Conservation (phyloP, 2,113 vertebrate genomes). For the Brachyhypopomus occidentalis region DNA sequence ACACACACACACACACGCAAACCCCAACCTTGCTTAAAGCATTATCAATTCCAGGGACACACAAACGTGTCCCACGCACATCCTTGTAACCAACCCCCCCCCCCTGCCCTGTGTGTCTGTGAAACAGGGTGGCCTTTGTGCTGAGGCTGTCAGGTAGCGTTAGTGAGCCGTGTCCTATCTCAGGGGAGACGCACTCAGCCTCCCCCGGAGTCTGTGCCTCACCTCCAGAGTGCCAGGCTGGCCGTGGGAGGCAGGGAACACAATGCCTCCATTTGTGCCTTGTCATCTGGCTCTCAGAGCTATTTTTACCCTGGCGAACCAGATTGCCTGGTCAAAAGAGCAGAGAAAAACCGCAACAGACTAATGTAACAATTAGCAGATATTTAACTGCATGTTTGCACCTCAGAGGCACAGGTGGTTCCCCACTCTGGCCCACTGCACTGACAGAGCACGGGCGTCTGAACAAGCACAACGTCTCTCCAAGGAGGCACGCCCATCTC, state of each 20-base stretch:
- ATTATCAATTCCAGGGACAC: constrained; percentile 1
- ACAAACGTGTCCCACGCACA: constrained; percentile 5
- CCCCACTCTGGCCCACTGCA: too few species aligned
- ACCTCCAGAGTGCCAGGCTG: constrained; percentile 68
- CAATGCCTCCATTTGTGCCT: constrained; percentile 78
- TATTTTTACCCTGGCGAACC: constrained; percentile 53
- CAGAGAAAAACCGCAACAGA: constrained; percentile 62
- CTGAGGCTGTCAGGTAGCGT: constrained; percentile 78
- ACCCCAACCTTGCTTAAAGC: background rate
- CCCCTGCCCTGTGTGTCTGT: constrained; percentile 5
- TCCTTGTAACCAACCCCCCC: background rate
- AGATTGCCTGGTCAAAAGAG: constrained; percentile 59
- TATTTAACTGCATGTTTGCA: too few species aligned
- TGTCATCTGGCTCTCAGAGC: constrained; percentile 74
- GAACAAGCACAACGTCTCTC: too few species aligned
- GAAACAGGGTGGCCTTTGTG: constrained; percentile 72
- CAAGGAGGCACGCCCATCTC: too few species aligned
- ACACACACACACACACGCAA: too few species aligned
- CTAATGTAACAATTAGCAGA: background rate
- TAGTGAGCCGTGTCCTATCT: constrained; percentile 73
- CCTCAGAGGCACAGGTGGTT: too few species aligned
- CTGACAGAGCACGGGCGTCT: too few species aligned
- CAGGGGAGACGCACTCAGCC: constrained; percentile 60
- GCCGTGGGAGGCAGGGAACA: constrained; percentile 72
- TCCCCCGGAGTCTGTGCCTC: constrained; percentile 69